phyloP scores from a whole-genome alignment of 2,797 vertebrate genomes.

The Clarias laeviceps region DNA sequence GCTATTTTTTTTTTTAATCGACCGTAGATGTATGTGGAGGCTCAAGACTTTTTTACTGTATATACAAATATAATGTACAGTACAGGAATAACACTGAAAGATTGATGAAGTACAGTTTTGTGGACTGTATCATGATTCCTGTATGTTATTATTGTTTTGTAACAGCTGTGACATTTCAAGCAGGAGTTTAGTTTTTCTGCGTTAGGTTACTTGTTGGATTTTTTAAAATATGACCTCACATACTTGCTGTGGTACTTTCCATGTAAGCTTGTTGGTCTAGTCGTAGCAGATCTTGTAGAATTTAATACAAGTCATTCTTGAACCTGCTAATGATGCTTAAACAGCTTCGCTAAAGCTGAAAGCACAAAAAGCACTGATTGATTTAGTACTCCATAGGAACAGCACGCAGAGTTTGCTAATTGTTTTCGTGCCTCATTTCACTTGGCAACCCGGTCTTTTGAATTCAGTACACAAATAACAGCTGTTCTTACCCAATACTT shows the following conservation, averaged over 20 bases:
- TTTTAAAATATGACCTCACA: neutral
- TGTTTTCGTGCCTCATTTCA: conserved; percentile 6
- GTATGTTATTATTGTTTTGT: neutral
- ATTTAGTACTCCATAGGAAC: neutral
- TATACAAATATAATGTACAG: neutral
- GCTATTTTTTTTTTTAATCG: too few species aligned
- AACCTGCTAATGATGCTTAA: too few species aligned
- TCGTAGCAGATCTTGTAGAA: neutral
- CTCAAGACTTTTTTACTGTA: too few species aligned
- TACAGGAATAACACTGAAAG: neutral
- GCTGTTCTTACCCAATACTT: neutral
- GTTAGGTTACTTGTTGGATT: neutral
- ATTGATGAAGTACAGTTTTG: neutral
- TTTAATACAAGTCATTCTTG: neutral
- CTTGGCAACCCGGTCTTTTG: neutral
- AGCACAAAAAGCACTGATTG: neutral
- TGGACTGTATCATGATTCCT: neutral
- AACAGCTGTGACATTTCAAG: neutral
- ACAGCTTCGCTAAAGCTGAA: neutral
- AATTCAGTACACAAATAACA: neutral
- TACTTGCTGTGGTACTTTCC: neutral
- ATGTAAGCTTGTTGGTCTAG: neutral
- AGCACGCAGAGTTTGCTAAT: neutral
- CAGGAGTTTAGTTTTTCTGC: neutral
- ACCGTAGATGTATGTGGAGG: too few species aligned